Percentiles rank a stretch among this genome's conserved stretches.
phyloP scores from a whole-genome alignment of 2,888 invertebrate genomes.

The Siphlonurus alternatus region DNA sequence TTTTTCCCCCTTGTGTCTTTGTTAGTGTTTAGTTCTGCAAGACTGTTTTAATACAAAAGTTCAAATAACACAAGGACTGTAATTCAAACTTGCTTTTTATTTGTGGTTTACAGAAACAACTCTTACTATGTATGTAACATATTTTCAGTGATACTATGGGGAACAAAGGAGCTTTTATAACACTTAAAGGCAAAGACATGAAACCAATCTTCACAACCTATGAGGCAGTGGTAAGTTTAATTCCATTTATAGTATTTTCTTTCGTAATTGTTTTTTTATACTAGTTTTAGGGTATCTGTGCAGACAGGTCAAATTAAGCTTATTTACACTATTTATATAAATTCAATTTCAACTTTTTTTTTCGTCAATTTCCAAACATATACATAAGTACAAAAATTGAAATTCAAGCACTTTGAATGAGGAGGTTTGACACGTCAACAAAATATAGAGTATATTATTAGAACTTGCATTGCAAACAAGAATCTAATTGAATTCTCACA shows the following conservation, averaged over 20 bases:
- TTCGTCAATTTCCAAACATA: not conserved
- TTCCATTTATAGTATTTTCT: slow-evolving; percentile 2
- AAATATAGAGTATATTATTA: too few species aligned
- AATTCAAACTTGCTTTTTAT: not conserved
- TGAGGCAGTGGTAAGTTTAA: slow-evolving; percentile 73
- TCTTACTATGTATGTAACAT: too few species aligned
- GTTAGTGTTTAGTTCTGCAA: too few species aligned
- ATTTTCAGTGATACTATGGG: slow-evolving; percentile 89
- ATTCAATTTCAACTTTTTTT: slow-evolving; percentile 7
- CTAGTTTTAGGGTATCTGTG: too few species aligned
- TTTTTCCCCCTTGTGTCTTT: too few species aligned
- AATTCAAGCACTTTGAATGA: too few species aligned
- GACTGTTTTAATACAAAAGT: too few species aligned
- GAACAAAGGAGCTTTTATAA: slow-evolving; percentile 96
- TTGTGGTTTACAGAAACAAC: not conserved
- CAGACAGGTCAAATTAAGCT: slow-evolving; percentile 6
- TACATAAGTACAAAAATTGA: too few species aligned
- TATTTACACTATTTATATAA: not conserved
- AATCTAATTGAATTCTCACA: too few species aligned
- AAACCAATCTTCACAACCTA: slow-evolving; percentile 82
- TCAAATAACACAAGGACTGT: not conserved
- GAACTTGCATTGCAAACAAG: too few species aligned
- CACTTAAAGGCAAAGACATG: slow-evolving; percentile 79
- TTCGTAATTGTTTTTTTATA: too few species aligned
- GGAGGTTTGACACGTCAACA: too few species aligned